Base-by-base conservation (phyloP, 2,888 invertebrate species). In the Ypsolopha sequella region DNA sequence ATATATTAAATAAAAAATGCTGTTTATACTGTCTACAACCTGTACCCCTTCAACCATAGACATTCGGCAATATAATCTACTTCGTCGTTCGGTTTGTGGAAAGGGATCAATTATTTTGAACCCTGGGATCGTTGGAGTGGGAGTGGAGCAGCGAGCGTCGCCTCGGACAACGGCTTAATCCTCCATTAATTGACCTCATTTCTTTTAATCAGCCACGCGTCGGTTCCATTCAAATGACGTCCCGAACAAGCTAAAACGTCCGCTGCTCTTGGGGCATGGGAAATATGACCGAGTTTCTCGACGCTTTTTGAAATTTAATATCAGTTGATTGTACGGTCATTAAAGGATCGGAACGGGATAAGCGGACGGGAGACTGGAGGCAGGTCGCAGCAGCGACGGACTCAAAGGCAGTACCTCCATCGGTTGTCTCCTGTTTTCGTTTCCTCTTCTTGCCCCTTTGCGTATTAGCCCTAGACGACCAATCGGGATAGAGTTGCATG, bases 391-490 rank as follows among this genome's bases (percentile, higher is more conserved):
- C 24, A 24, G 24, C 24, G 49, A 50, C 56, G 50, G 36, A 53
- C 63, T 60, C 55, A 58, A 81, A 88, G 88, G 89, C 89, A 90
- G 91, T 94, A 95, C 95, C 95, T 95, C 94, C 95, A 91, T 95
- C 95, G 92, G 93, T 93, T 91, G 95, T 93, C 91, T 96, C 96
- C 94, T 95, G 95, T 92, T 96, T 95, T 93, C 95, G 94, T 92
- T 99, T 99, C 95, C 98, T 96, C 93, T 98, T 98, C 92, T 96
- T 96, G 91, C 98, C 97, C 89, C 97, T 95, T 89, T 98, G 97
- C 91, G 99, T 98, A 92, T 99, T 99, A 89, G 98, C 94, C 89
- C 99, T 98, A 90, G 95, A 95, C 90, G 95, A 95, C 98, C 98
- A 99, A 90, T 97, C 97, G 81, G 98, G 98, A 91, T 99, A 98